A percentile compares a stretch with the other conserved stretches of the same genome.
phyloP scores from a whole-genome alignment of 2,113 vertebrate species.

The Zosterops hypoxanthus region DNA sequence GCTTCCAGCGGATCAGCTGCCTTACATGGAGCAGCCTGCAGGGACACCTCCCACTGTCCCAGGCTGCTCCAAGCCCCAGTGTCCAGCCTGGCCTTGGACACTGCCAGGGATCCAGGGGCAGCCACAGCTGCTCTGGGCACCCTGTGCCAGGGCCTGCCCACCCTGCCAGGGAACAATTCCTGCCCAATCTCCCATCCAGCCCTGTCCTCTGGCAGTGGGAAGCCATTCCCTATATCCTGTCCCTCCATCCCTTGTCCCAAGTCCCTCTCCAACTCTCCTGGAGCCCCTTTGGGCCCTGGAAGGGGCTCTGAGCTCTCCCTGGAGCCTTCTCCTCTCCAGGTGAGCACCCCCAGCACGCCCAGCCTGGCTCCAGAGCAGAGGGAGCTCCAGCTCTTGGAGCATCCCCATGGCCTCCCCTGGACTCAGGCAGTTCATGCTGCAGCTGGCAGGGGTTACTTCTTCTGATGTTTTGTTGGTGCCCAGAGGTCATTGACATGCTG shows the following conservation, averaged over 20 bases:
- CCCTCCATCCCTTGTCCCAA: not conserved
- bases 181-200: not conserved
- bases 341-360: not conserved
- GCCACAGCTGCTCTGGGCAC: not conserved
- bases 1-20: accelerated
- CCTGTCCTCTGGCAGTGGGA: not conserved
- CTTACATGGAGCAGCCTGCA: not conserved
- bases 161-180: not conserved
- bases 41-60: not conserved
- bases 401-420: accelerated
- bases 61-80: not conserved
- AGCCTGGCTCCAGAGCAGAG: not conserved
- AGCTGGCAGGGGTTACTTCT: not conserved
- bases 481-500: not conserved
- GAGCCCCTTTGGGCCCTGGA: accelerated
- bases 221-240: not conserved
- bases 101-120: not conserved
- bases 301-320: not conserved
- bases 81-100: not conserved
- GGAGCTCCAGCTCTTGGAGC: not conserved
- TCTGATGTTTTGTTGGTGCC: not conserved
- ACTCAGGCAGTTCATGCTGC: not conserved
- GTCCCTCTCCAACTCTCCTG: not conserved
- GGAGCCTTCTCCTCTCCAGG: accelerated
- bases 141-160: not conserved